Evolutionary conservation across 2,797 vertebrate species (phyloP).

Genomic region (Manis pentadactyla): DNA sequence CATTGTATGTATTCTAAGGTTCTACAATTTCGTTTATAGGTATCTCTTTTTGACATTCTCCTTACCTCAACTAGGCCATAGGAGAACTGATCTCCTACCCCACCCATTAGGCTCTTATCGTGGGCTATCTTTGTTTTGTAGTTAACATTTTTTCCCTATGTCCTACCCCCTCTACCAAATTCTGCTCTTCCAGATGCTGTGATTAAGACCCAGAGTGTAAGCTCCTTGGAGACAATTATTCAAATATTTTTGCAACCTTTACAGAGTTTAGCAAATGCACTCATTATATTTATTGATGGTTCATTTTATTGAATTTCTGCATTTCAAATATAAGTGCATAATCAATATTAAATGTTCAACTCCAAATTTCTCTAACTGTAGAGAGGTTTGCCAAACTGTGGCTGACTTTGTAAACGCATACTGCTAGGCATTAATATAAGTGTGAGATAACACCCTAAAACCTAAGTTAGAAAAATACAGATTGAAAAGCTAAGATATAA

Average conservation of each 20-base stretch:
- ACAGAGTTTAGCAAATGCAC: conserved; percentile 38
- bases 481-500: conserved; percentile 38
- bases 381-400: conserved; percentile 43
- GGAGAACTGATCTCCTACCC: not conserved
- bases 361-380: conserved; percentile 53
- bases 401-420: conserved; percentile 48
- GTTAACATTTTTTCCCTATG: not conserved
- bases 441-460: conserved; percentile 34
- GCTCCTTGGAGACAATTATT: not conserved
- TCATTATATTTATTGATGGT: conserved; percentile 49
- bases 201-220: not conserved
- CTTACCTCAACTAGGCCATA: not conserved
- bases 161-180: not conserved
- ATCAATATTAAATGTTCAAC: conserved; percentile 61
- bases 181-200: not conserved
- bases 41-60: not conserved
- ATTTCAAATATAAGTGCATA: conserved; percentile 51
- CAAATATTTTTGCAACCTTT: not conserved
- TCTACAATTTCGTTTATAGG: not conserved
- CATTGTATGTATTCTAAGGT: not conserved
- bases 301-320: conserved; percentile 32
- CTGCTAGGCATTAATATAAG: conserved; percentile 51
- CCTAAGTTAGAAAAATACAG: conserved; percentile 13
- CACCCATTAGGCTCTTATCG: not conserved
- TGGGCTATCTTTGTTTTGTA: not conserved